Percentiles rank a stretch among this genome's conserved stretches.
phyloP scores from a whole-genome alignment of 1,140 invertebrate species.

The Ganaspis sp. region DNA sequence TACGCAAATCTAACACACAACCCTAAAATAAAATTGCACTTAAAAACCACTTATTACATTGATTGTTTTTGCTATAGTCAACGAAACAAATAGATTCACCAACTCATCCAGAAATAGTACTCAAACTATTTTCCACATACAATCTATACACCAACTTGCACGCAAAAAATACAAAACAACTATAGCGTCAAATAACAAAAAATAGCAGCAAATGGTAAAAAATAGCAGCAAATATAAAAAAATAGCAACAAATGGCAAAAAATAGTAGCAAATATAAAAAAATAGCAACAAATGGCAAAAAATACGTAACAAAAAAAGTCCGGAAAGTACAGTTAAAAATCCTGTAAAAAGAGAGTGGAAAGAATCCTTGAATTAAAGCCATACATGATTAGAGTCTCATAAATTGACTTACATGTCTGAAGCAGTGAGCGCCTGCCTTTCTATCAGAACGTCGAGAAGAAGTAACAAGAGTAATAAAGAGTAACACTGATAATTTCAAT shows the following conservation, averaged over 20 bases:
- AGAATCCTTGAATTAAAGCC: background rate
- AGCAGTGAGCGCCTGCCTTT: constrained; percentile 7
- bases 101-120: constrained; percentile 19
- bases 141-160: background rate
- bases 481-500: background rate
- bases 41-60: background rate
- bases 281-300: background rate
- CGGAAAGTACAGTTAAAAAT: too few relatives aligned
- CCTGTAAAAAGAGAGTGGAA: background rate
- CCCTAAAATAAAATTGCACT: background rate
- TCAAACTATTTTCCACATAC: background rate
- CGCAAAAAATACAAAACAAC: background rate
- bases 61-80: background rate
- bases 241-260: background rate
- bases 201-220: background rate
- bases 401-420: constrained; percentile 29
- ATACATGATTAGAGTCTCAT: constrained; percentile 6
- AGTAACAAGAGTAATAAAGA: background rate
- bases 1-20: too few relatives aligned
- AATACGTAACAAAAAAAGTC: too few relatives aligned
- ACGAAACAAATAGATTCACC: background rate
- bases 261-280: background rate
- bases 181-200: background rate
- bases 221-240: background rate
- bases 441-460: background rate